Percentiles rank a stretch among this genome's conserved stretches.
Conservation (phyloP, 2,888 invertebrate genomes). For the Drosophila yooni region DNA sequence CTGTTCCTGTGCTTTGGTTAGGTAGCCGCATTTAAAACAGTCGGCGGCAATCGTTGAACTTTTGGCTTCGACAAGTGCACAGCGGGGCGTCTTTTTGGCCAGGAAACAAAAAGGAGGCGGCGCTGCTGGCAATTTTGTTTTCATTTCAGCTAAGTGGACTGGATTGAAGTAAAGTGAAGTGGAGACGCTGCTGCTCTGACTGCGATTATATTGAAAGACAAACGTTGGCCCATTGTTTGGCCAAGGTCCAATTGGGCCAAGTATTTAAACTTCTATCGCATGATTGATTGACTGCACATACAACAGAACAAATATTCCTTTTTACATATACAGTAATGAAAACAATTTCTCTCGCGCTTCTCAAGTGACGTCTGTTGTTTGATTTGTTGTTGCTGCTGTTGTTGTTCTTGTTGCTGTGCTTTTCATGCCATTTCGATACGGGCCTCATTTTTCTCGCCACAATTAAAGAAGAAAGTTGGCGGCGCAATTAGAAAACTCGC, state of each 20-base stretch:
- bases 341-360: conserved; percentile 65
- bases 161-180: conserved; percentile 15
- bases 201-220: conserved; percentile 57
- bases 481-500: conserved; percentile 77
- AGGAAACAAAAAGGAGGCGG: conserved; percentile 52
- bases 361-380: conserved; percentile 36
- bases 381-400: conserved; percentile 29
- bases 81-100: conserved; percentile 71
- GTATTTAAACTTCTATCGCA: conserved; percentile 58
- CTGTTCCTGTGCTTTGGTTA: conserved; percentile 42
- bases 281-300: conserved; percentile 63
- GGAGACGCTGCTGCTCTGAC: background rate
- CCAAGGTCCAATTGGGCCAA: conserved; percentile 67
- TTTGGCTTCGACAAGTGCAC: conserved; percentile 83
- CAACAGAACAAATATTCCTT: conserved; percentile 53
- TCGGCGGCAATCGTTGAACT: conserved; percentile 74
- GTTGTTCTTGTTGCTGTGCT: conserved; percentile 55
- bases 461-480: conserved; percentile 80
- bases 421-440: conserved; percentile 81
- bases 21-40: conserved; percentile 74
- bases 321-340: conserved; percentile 28
- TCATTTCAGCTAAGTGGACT: conserved; percentile 71
- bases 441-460: conserved; percentile 80
- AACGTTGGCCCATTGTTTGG: conserved; percentile 54
- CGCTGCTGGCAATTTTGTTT: conserved; percentile 72